Evolutionary conservation across 2,888 invertebrate genomes (phyloP).

Genomic region (Adelognathus sp.): DNA sequence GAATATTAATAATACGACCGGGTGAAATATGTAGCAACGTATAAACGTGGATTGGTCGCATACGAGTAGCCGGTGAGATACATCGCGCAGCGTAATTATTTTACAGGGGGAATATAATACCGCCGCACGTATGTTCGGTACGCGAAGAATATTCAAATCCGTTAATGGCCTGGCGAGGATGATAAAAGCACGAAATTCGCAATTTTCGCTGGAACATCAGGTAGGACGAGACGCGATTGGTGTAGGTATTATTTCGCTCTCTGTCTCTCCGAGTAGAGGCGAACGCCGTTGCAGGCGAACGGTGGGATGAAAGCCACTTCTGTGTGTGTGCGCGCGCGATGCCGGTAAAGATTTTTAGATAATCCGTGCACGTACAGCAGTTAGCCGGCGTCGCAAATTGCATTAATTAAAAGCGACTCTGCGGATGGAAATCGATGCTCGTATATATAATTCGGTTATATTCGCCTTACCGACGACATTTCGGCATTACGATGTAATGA

Average conservation of each 20-base stretch:
- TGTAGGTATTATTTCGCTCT: constrained; percentile 25
- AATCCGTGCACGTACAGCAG: constrained; percentile 64
- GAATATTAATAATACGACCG: not conserved
- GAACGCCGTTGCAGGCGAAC: not conserved
- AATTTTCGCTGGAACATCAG: constrained; percentile 58
- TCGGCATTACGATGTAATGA: constrained; percentile 4
- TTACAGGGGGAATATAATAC: not conserved
- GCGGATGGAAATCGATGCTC: constrained; percentile 60
- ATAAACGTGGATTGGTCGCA: not conserved
- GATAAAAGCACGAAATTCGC: constrained; percentile 55
- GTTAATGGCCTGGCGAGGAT: constrained; percentile 30
- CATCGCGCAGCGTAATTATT: not conserved
- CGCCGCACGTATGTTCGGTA: not conserved
- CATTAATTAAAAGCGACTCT: constrained; percentile 70
- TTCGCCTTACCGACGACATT: constrained; percentile 54
- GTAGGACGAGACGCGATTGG: not conserved
- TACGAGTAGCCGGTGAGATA: not conserved
- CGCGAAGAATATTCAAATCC: constrained; percentile 24
- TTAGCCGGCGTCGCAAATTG: constrained; percentile 67
- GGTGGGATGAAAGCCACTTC: constrained; percentile 14
- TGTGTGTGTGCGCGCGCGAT: no score
- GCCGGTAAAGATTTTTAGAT: constrained; percentile 60
- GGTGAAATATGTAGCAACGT: not conserved
- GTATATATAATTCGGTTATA: constrained; percentile 66
- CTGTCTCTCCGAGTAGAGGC: not conserved